A percentile compares a stretch with the other conserved stretches of the same genome.
Conservation (phyloP, 2,113 vertebrate genomes). For the Malurus cyaneus region DNA sequence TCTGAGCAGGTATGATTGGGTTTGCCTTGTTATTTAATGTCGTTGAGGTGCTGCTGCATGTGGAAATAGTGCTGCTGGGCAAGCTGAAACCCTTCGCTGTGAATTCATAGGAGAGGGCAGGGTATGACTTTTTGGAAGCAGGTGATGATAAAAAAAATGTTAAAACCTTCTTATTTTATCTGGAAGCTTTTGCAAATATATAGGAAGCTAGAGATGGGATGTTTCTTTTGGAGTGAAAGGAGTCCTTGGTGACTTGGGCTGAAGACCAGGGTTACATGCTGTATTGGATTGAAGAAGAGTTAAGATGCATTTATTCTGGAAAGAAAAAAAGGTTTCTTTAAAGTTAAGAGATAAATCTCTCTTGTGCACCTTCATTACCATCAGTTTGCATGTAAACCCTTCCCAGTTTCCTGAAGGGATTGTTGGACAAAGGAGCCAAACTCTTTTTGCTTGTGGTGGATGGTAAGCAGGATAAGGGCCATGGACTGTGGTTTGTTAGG, state of each 20-base stretch:
- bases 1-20: not conserved
- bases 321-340: not conserved
- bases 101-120: not conserved
- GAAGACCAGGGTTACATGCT: not conserved
- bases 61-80: not conserved
- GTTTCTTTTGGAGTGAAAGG: not conserved
- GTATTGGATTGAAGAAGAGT: not conserved
- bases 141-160: fast-evolving
- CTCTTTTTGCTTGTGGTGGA: not conserved
- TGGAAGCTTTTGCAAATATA: not conserved
- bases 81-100: not conserved
- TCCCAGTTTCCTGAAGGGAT: not conserved
- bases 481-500: not conserved
- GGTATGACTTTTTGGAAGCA: not conserved
- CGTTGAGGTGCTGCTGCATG: not conserved
- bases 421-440: not conserved
- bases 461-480: not conserved
- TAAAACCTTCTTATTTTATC: not conserved
- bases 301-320: not conserved
- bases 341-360: not conserved
- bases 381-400: not conserved
- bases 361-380: not conserved
- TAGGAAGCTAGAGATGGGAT: not conserved
- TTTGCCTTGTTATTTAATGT: not conserved
- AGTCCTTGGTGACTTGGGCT: not conserved